Evolutionary conservation across 2,113 vertebrate species (phyloP).

Genomic region (Arizona elegans): DNA sequence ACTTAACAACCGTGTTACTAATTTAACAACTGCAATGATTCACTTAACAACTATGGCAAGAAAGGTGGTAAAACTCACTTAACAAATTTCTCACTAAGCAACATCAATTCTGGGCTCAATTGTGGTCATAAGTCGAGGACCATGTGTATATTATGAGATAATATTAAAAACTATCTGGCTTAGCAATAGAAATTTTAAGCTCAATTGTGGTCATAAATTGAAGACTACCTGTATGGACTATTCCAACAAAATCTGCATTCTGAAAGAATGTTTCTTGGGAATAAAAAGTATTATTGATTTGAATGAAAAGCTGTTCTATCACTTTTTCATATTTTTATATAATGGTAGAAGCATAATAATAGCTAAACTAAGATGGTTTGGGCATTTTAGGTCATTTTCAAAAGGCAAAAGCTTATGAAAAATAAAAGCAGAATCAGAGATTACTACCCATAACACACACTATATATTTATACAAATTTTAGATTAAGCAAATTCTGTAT

Average conservation of each 20-base stretch:
- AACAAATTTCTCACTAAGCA: background rate
- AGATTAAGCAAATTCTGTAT: background rate
- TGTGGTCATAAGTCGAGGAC: too few species aligned
- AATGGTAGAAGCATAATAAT: background rate
- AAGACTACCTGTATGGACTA: background rate
- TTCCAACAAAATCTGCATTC: background rate
- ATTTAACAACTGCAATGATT: background rate
- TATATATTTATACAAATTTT: background rate
- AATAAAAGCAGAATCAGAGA: background rate
- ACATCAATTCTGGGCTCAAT: too few species aligned
- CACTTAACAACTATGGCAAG: background rate
- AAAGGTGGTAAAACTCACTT: background rate
- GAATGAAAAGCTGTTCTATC: background rate
- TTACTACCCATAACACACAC: background rate
- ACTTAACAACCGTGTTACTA: background rate
- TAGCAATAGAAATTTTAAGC: background rate
- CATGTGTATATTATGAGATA: too few species aligned
- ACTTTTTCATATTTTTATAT: background rate
- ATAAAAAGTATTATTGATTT: background rate
- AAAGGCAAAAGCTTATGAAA: background rate
- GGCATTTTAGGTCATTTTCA: background rate
- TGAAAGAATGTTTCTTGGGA: background rate
- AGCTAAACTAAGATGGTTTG: background rate
- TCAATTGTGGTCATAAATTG: background rate
- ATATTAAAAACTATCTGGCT: background rate